phyloP scores from a whole-genome alignment of 1,140 invertebrate species.

The Leucophenga varia region DNA sequence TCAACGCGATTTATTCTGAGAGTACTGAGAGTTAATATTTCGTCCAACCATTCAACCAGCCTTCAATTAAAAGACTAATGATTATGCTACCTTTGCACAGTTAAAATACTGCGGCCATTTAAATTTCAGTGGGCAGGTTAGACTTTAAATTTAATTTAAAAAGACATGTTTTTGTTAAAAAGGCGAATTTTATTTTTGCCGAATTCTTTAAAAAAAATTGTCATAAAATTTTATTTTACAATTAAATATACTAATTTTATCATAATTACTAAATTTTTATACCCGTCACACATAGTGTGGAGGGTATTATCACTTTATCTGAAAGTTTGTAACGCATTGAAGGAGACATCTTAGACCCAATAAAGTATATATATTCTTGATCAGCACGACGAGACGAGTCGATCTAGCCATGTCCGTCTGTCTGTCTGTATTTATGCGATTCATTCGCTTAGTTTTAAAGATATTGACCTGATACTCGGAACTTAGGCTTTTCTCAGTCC shows the following conservation, averaged over 20 bases:
- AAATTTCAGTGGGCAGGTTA: conserved; percentile 59
- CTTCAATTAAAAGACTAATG: conserved; percentile 67
- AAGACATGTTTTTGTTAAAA: conserved; percentile 77
- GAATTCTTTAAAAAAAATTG: conserved; percentile 62
- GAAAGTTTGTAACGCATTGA: too few species aligned
- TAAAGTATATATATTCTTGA: too few species aligned
- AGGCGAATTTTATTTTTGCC: conserved; percentile 66
- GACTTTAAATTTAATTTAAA: conserved; percentile 63
- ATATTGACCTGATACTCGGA: too few species aligned
- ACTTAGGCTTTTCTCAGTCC: too few species aligned
- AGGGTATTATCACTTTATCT: too few species aligned
- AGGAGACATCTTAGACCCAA: too few species aligned
- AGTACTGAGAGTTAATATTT: conserved; percentile 58
- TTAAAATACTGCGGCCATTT: conserved; percentile 66
- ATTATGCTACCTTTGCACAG: conserved; percentile 72
- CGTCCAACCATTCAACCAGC: conserved; percentile 66
- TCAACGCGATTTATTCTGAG: too few species aligned
- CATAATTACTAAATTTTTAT: conserved; percentile 54
- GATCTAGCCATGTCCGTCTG: too few species aligned
- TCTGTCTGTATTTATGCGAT: too few species aligned
- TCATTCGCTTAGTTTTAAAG: too few species aligned
- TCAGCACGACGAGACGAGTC: too few species aligned
- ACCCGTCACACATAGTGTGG: too few species aligned
- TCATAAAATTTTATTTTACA: conserved; percentile 32
- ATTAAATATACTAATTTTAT: conserved; percentile 59